These are phyloP conservation scores for Melanotaenia pygmaea DNA, from an alignment of 2,797 vertebrate species.

Conservation along the genomic window DNA sequence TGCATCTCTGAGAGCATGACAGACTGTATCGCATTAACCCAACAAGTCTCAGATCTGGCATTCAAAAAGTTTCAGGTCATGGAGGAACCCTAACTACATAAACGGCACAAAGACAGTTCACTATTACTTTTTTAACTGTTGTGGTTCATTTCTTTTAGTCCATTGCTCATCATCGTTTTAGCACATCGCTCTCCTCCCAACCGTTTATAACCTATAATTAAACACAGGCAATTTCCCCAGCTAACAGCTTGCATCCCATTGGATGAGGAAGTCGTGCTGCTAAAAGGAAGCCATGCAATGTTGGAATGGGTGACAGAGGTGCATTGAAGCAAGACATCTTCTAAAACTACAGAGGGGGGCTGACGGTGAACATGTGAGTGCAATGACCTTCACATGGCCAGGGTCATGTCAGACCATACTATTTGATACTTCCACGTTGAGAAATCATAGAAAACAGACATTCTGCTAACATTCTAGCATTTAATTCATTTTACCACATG, in stretches of 20 bases:
- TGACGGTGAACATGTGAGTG: conserved; percentile 52
- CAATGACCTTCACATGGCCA: conserved; percentile 68
- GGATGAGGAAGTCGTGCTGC: conserved; percentile 54
- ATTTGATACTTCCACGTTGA: conserved; percentile 54
- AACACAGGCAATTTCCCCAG: conserved; percentile 74
- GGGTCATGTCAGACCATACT: conserved; percentile 44
- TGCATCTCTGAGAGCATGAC: conserved; percentile 51
- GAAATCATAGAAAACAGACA: conserved; percentile 35
- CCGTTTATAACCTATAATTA: conserved; percentile 76
- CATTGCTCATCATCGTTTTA: conserved; percentile 60
- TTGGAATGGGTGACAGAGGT: conserved; percentile 65
- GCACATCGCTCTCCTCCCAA: conserved; percentile 60
- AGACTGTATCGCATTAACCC: conserved; percentile 52
- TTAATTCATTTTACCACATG: neutral
- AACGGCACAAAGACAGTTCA: conserved; percentile 30
- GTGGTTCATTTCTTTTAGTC: conserved; percentile 42
- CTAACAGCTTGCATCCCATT: conserved; percentile 65
- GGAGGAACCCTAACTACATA: neutral
- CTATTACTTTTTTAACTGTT: conserved; percentile 24
- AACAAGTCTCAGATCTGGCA: conserved; percentile 28
- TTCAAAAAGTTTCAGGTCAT: conserved; percentile 41
- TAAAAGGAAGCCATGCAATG: conserved; percentile 62
- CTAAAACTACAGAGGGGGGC: conserved; percentile 36
- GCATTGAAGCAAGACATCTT: conserved; percentile 62
- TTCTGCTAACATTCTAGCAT: neutral